Evolutionary conservation across 2,797 vertebrate genomes (phyloP).

Genomic region (Oryzias dopingdopingensis): DNA sequence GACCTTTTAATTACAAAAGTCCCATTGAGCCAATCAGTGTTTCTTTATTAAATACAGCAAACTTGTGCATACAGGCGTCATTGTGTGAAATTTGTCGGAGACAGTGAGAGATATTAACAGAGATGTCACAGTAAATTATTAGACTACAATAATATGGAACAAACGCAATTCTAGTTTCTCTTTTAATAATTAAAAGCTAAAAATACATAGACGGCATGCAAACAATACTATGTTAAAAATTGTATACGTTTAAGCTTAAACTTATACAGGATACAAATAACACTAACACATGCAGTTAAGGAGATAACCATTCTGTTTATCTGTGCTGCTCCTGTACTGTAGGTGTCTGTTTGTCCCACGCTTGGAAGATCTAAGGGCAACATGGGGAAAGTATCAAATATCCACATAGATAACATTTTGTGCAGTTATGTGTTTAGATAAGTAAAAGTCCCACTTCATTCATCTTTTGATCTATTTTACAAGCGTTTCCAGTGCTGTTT

Average conservation of each 20-base stretch:
- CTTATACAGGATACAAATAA: neutral
- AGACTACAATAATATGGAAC: neutral
- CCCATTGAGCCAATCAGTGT: constrained; percentile 54
- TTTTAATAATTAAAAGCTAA: neutral
- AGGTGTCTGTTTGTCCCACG: too few relatives aligned
- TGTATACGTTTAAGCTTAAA: neutral
- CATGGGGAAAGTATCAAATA: too few relatives aligned
- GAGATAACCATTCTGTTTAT: neutral
- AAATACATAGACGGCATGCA: neutral
- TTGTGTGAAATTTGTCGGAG: constrained; percentile 20
- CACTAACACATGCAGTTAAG: neutral
- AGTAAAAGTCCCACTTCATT: too few relatives aligned
- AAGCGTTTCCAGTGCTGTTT: too few relatives aligned
- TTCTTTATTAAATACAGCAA: constrained; percentile 49
- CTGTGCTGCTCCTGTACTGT: neutral
- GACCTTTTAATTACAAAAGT: constrained; percentile 59
- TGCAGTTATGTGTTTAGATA: too few relatives aligned
- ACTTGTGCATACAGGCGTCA: constrained; percentile 21
- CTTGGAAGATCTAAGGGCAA: too few relatives aligned
- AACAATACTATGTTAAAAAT: neutral
- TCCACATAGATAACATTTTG: too few relatives aligned
- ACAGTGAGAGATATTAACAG: constrained; percentile 25
- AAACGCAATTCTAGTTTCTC: neutral
- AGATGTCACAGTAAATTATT: constrained; percentile 17
- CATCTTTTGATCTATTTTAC: too few relatives aligned